Percentiles rank a stretch among this genome's conserved stretches.
These are phyloP conservation scores for Brenthis ino DNA, from an alignment of 2,888 invertebrate genomes.

Conservation along the genomic window DNA sequence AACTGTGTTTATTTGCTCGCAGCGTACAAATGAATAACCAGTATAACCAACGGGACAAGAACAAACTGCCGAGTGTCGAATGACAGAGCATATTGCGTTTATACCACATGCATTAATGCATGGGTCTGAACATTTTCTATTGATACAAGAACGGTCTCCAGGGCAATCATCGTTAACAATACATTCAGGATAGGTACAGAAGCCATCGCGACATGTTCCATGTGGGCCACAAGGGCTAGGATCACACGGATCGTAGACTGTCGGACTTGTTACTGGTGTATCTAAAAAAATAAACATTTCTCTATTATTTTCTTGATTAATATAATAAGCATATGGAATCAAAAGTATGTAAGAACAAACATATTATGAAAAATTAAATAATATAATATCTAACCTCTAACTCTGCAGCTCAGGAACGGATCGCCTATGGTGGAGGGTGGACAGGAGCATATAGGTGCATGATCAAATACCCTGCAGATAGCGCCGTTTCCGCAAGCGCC, in stretches of 20 bases:
- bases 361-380: background rate
- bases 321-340: background rate
- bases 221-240: constrained; percentile 88
- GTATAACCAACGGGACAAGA: constrained; percentile 89
- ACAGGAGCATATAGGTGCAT: constrained; percentile 89
- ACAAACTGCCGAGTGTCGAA: constrained; percentile 89
- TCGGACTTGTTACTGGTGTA: constrained; percentile 47
- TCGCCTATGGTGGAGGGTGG: constrained; percentile 88
- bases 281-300: constrained; percentile 47
- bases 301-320: background rate
- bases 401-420: constrained; percentile 88
- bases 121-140: constrained; percentile 92
- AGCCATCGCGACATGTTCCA: constrained; percentile 85
- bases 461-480: constrained; percentile 84
- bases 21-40: constrained; percentile 90
- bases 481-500: constrained; percentile 92
- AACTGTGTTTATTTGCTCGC: constrained; percentile 70
- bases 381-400: constrained; percentile 50
- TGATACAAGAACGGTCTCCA: constrained; percentile 90
- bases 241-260: constrained; percentile 83
- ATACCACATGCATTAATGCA: constrained; percentile 91
- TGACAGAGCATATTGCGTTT: constrained; percentile 90
- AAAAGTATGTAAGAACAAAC: background rate
- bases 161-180: constrained; percentile 93
- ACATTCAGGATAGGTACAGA: constrained; percentile 92